phyloP scores from a whole-genome alignment of 2,113 vertebrate species.

The Brachyhypopomus gauderio region DNA sequence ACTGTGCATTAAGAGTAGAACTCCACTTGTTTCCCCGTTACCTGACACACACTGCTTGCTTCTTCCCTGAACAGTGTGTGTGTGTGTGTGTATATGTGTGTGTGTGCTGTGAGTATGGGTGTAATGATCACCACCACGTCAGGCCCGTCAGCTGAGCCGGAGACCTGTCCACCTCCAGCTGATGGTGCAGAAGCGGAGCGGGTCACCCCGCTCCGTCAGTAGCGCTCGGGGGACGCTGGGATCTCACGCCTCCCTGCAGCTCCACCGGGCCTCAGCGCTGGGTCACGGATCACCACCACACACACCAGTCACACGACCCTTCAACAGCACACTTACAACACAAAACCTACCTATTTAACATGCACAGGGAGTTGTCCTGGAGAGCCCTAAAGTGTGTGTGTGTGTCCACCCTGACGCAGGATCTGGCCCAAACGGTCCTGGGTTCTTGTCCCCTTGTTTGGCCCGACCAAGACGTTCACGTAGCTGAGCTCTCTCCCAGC shows the following conservation, averaged over 20 bases:
- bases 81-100: neutral
- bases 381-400: neutral
- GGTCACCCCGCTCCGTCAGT: constrained; percentile 33
- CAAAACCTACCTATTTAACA: neutral
- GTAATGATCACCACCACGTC: too few species aligned
- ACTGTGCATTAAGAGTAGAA: neutral
- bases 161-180: neutral
- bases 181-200: neutral
- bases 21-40: neutral
- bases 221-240: constrained; percentile 15
- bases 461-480: too few species aligned
- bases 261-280: too few species aligned
- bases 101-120: too few species aligned
- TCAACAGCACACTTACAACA: neutral
- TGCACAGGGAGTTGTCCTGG: neutral
- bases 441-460: too few species aligned
- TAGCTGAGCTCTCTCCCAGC: too few species aligned
- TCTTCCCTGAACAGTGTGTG: neutral
- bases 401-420: too few species aligned
- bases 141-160: neutral
- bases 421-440: too few species aligned
- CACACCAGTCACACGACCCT: neutral
- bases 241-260: neutral
- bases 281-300: too few species aligned
- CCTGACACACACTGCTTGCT: neutral